Percentiles rank a stretch among this genome's conserved stretches.
phyloP scores from a whole-genome alignment of 2,113 vertebrate genomes.

The Ageneiosus marmoratus region DNA sequence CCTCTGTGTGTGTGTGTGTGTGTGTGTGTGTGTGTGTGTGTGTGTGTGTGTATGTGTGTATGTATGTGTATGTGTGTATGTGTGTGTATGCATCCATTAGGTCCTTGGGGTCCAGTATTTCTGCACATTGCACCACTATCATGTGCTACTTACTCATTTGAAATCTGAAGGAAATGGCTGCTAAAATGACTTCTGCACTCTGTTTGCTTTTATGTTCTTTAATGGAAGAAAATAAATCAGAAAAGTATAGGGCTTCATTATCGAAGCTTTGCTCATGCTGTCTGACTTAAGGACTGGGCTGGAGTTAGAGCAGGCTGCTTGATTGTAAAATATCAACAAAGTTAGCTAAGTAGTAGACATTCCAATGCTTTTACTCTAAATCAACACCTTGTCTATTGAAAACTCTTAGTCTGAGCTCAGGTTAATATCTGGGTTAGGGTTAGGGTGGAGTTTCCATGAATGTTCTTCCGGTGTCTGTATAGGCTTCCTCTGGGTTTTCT shows the following conservation, averaged over 20 bases:
- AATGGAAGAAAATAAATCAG: slow-evolving; percentile 33
- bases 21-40: not conserved
- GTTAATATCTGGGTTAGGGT: not conserved
- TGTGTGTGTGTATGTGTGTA: not conserved
- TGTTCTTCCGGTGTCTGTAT: not conserved
- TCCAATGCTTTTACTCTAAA: not conserved
- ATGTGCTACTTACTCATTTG: slow-evolving; percentile 27
- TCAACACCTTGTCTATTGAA: not conserved
- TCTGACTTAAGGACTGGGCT: not conserved
- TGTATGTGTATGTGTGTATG: not conserved
- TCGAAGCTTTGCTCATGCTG: slow-evolving; percentile 7
- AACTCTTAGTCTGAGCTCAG: not conserved
- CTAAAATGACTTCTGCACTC: slow-evolving; percentile 36
- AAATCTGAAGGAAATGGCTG: not conserved
- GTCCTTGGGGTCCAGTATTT: not conserved
- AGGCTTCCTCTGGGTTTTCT: no score
- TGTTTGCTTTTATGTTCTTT: slow-evolving; percentile 36
- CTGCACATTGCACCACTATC: not conserved
- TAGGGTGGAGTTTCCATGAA: not conserved
- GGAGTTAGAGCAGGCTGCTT: not conserved
- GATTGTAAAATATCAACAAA: not conserved
- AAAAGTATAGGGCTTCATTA: slow-evolving; percentile 3
- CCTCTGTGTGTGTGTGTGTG: no score
- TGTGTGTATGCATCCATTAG: no score
- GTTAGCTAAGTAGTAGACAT: not conserved